Evolutionary conservation across 2,113 vertebrate genomes (phyloP), one percentile per base, ranked within the genome.

Genomic region (Rhabdornis inornatus): DNA sequence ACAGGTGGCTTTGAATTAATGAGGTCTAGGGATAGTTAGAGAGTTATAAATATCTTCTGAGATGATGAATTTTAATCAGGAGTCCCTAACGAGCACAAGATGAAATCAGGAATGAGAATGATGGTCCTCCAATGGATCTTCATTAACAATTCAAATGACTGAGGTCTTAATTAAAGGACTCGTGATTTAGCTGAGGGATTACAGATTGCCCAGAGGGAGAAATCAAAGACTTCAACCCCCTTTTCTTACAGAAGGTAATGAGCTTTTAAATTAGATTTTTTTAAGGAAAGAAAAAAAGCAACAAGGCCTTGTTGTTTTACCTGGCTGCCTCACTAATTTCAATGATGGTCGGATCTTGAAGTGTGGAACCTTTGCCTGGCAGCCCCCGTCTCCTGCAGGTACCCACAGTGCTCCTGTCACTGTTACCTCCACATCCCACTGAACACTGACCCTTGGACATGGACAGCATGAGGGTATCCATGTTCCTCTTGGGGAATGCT

Each of bases 61-160:
- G 79, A 91, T 90, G 50, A 95, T 94, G 82, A 91, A 95, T 97
- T 96, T 95, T 95, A 93, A 96, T 96, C 91, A 94, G 82, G 35
- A 88, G 61, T 68, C 66, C 74, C 70, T 97, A 95, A 94, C 2
- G 17, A 96, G 91, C 70, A 80, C n/a, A 53, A 90, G 93, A 95
- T 80, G 90, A 96, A 95, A 91, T 94, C 94, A 74, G 79, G 75
- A 95, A 86, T 94, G 75, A 95, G 87, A 83, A 83, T 70, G 81
- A 91, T 83, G 79, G 90, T 90, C 57, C 68, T 96, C 90, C 68
- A 74, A 55, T 90, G 85, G 85, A 86, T 95, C 82, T 93, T 95
- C 93, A 95, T 97, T 95, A 96, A 95, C 90, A 93, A 95, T 96
- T 96, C 89, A 95, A 92, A 95, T 87, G 75, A 83, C 78, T 87